phyloP scores from a whole-genome alignment of 2,113 vertebrate genomes.

The Chelonoidis abingdonii region DNA sequence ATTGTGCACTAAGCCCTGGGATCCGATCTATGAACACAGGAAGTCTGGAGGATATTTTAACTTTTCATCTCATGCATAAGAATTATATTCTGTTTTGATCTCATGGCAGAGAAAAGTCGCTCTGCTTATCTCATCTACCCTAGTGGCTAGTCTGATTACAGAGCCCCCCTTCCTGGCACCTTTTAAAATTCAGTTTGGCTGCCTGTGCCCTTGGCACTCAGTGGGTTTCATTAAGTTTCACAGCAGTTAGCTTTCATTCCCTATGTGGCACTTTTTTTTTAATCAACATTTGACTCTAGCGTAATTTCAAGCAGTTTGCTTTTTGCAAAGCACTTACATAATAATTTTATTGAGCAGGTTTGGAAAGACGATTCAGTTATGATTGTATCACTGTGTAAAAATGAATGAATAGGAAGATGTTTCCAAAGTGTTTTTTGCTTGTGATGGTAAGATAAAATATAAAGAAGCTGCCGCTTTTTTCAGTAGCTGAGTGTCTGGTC shows the following conservation, averaged over 20 bases:
- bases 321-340: conserved; percentile 30
- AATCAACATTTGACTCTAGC: conserved; percentile 71
- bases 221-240: conserved; percentile 80
- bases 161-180: conserved; percentile 69
- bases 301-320: conserved; percentile 71
- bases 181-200: conserved; percentile 79
- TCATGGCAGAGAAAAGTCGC: conserved; percentile 66
- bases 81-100: conserved; percentile 74
- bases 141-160: conserved; percentile 75
- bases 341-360: conserved; percentile 37
- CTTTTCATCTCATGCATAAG: conserved; percentile 71
- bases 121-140: conserved; percentile 72
- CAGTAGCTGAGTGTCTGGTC: background rate
- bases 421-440: background rate
- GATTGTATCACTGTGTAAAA: conserved; percentile 31
- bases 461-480: background rate
- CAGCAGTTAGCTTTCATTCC: conserved; percentile 76
- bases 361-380: background rate
- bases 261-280: conserved; percentile 68
- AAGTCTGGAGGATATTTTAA: conserved; percentile 60
- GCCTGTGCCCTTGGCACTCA: conserved; percentile 74
- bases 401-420: conserved; percentile 3
- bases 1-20: conserved; percentile 40
- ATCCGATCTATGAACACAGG: conserved; percentile 65
- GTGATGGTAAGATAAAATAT: background rate